Evolutionary conservation across 2,888 invertebrate genomes (phyloP).

Genomic region (Eucera pruinosa): DNA sequence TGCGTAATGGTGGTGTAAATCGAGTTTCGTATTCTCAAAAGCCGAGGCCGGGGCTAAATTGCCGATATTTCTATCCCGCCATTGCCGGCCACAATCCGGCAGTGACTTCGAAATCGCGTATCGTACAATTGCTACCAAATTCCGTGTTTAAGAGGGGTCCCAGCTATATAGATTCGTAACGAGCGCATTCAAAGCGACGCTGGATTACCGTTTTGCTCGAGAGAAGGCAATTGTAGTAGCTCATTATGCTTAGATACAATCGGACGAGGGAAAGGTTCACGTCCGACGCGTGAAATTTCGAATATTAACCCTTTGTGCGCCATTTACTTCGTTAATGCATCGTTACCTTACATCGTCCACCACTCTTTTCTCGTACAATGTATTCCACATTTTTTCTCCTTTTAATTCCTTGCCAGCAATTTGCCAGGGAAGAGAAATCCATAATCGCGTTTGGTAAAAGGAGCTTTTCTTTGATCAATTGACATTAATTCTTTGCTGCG

Average conservation of each 20-base stretch:
- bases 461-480: too few species aligned
- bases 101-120: constrained; percentile 64
- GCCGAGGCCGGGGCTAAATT: constrained; percentile 28
- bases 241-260: constrained; percentile 62
- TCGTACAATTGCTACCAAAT: constrained; percentile 64
- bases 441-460: too few species aligned
- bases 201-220: constrained; percentile 61
- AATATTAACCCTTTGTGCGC: constrained; percentile 48
- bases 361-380: background rate
- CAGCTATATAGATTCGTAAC: constrained; percentile 57
- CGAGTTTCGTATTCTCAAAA: constrained; percentile 57
- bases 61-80: constrained; percentile 54
- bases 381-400: too few species aligned
- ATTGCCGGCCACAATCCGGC: constrained; percentile 58
- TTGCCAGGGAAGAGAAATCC: too few species aligned
- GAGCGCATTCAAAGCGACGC: constrained; percentile 63
- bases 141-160: constrained; percentile 63
- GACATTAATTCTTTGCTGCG: too few species aligned
- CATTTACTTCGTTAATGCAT: constrained; percentile 47
- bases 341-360: background rate
- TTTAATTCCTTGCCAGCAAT: too few species aligned
- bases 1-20: constrained; percentile 34
- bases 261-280: constrained; percentile 36
- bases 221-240: constrained; percentile 61
- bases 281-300: constrained; percentile 51